Percentiles rank a stretch among this genome's conserved stretches.
These are phyloP conservation scores for Pachypsylla venusta DNA, from an alignment of 1,140 invertebrate species.

Conservation along the genomic window DNA sequence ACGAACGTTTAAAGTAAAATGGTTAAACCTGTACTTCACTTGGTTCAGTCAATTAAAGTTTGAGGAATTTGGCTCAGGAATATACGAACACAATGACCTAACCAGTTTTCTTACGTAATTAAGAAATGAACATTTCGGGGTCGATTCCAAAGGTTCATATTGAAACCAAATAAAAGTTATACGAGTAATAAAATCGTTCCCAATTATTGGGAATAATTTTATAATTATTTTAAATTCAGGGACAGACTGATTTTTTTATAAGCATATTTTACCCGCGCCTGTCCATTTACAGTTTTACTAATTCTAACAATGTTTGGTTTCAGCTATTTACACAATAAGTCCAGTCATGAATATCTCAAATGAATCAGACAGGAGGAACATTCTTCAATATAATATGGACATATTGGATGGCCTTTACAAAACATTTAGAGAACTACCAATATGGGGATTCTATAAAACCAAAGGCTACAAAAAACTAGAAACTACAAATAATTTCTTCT, in stretches of 20 bases:
- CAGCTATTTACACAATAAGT: constrained; percentile 30
- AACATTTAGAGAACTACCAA: constrained; percentile 28
- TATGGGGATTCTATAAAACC: constrained; percentile 31
- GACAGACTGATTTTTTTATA: neutral
- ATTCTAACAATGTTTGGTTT: constrained; percentile 17
- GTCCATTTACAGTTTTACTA: neutral
- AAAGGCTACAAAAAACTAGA: constrained; percentile 14
- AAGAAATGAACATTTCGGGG: neutral
- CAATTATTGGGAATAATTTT: neutral
- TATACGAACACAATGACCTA: too few relatives aligned
- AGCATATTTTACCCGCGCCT: neutral
- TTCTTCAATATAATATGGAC: constrained; percentile 27
- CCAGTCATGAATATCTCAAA: constrained; percentile 24
- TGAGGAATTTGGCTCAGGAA: too few relatives aligned
- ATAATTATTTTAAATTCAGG: neutral
- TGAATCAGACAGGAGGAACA: constrained; percentile 19
- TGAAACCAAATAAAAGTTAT: neutral
- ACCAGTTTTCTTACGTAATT: too few relatives aligned
- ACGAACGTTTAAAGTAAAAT: too few relatives aligned
- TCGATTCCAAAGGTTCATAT: neutral
- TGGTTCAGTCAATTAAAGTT: too few relatives aligned
- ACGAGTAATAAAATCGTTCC: neutral
- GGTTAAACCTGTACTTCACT: too few relatives aligned
- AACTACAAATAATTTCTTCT: neutral
- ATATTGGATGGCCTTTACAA: constrained; percentile 32